Conservation (phyloP, 2,797 vertebrate species). For the Silurus aristotelis region DNA sequence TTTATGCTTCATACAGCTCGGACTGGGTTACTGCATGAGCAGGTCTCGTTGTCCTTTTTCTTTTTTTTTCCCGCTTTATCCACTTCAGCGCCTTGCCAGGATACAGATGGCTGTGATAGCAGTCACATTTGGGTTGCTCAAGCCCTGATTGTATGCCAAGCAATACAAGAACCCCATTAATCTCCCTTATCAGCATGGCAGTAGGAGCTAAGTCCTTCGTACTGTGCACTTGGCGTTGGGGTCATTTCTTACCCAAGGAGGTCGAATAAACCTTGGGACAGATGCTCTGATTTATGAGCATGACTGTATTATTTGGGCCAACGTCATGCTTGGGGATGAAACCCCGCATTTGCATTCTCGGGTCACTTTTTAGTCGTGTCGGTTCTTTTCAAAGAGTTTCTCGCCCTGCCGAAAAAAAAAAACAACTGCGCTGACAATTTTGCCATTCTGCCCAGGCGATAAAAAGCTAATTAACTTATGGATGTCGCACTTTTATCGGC, state of each 20-base stretch:
- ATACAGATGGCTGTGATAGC: constrained; percentile 81
- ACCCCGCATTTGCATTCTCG: constrained; percentile 54
- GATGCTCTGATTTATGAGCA: constrained; percentile 66
- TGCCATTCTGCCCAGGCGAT: constrained; percentile 77
- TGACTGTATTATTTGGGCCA: constrained; percentile 60
- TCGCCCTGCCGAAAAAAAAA: constrained; percentile 58
- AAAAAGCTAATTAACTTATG: constrained; percentile 85
- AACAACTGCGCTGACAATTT: constrained; percentile 74
- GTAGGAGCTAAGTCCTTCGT: constrained; percentile 71
- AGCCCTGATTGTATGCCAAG: constrained; percentile 77
- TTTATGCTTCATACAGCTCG: constrained; percentile 51
- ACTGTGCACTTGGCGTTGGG: constrained; percentile 71
- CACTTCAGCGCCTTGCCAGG: constrained; percentile 68
- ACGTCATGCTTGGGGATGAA: constrained; percentile 35
- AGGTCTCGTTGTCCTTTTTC: constrained; percentile 71
- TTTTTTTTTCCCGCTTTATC: constrained; percentile 60
- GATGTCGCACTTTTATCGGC: constrained; percentile 73
- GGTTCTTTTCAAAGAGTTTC: constrained; percentile 68
- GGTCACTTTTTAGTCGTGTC: constrained; percentile 72
- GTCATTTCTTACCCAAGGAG: constrained; percentile 71
- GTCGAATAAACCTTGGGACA: constrained; percentile 68
- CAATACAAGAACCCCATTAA: constrained; percentile 81
- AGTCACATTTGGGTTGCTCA: constrained; percentile 78
- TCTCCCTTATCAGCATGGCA: constrained; percentile 82
- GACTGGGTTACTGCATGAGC: constrained; percentile 73